These are phyloP conservation scores for Hipparchia sbordonii DNA, from an alignment of 2,888 invertebrate genomes.

Conservation along the genomic window DNA sequence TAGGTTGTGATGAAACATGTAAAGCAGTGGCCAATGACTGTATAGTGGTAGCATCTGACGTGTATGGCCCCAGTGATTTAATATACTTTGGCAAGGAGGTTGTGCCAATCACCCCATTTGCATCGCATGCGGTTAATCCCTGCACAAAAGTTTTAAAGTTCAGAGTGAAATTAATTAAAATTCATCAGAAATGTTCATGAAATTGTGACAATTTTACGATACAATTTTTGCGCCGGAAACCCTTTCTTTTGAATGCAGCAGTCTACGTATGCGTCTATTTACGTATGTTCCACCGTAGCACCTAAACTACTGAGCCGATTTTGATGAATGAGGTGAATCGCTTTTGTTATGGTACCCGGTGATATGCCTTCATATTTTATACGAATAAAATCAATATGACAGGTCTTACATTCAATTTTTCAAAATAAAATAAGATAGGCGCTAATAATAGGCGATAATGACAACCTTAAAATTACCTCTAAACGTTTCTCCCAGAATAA, in stretches of 20 bases:
- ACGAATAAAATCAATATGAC: no score
- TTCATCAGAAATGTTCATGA: no score
- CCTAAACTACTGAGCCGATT: no score
- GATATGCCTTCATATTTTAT: no score
- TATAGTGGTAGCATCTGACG: conserved; percentile 92
- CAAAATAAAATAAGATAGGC: neutral
- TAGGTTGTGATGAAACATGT: conserved; percentile 93
- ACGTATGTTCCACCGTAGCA: no score
- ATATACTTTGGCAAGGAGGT: conserved; percentile 93
- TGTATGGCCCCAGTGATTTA: conserved; percentile 92
- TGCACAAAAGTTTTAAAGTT: conserved; percentile 50
- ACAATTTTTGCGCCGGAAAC: no score
- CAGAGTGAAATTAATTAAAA: neutral
- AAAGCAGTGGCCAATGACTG: conserved; percentile 98
- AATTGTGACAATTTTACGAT: no score
- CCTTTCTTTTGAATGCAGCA: no score
- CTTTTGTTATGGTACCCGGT: no score
- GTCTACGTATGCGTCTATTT: no score
- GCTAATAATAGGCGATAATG: neutral
- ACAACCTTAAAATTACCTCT: conserved; percentile 58
- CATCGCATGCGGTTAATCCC: conserved; percentile 94
- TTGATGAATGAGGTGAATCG: no score
- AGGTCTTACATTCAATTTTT: no score
- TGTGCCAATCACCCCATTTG: conserved; percentile 91
- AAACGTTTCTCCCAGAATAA: conserved; percentile 92